phyloP scores from a whole-genome alignment of 2,113 vertebrate genomes.

The Psephotus haematonotus region DNA sequence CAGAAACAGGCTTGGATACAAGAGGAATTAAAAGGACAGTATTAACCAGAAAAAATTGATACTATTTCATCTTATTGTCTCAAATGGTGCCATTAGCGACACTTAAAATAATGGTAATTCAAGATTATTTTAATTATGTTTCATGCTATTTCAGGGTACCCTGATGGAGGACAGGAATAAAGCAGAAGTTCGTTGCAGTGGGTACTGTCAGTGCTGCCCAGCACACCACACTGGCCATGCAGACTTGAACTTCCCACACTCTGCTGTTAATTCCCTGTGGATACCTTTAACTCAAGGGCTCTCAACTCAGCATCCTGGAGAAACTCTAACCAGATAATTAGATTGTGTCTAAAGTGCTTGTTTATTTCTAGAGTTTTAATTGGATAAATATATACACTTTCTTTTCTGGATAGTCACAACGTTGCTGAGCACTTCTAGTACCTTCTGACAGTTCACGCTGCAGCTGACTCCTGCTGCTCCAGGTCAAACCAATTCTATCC shows the following conservation, averaged over 20 bases:
- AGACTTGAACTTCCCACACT: not conserved
- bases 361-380: slow-evolving; percentile 4
- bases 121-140: slow-evolving; percentile 31
- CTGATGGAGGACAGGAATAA: not conserved
- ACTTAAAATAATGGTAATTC: slow-evolving; percentile 35
- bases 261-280: not conserved
- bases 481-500: not conserved
- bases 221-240: not conserved
- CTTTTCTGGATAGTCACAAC: not conserved
- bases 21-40: slow-evolving; percentile 17
- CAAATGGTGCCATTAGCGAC: not conserved
- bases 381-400: not conserved
- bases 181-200: not conserved
- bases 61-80: slow-evolving; percentile 32
- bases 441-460: not conserved
- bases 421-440: not conserved
- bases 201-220: not conserved
- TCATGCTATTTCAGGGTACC: not conserved
- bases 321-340: not conserved
- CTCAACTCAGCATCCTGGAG: not conserved
- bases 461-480: not conserved
- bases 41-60: slow-evolving; percentile 35
- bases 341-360: not conserved
- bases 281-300: not conserved
- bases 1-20: not conserved